Evolutionary conservation across 2,888 invertebrate species (phyloP).

Genomic region (Rhamphomyia laevipes): DNA sequence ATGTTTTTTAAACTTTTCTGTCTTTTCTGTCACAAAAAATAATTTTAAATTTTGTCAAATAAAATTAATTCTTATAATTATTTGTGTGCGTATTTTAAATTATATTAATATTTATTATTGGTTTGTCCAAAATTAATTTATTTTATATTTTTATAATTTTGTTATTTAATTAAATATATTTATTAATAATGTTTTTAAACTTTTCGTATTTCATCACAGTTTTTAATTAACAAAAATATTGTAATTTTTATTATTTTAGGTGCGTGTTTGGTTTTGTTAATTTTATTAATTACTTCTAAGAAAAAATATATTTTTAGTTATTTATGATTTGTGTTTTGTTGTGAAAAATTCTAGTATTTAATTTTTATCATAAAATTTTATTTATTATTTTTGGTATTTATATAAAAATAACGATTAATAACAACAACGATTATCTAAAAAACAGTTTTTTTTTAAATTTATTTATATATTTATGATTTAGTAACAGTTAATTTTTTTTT

Average conservation of each 20-base stretch:
- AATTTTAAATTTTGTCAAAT: background rate
- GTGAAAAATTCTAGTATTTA: background rate
- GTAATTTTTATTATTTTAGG: background rate
- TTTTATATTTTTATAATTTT: background rate
- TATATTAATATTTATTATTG: too few relatives aligned
- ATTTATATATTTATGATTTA: background rate
- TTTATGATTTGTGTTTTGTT: background rate
- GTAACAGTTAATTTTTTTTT: background rate
- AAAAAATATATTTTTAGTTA: background rate
- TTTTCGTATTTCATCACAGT: too few relatives aligned
- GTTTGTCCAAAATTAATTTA: too few relatives aligned
- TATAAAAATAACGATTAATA: constrained; percentile 9
- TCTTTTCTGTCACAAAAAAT: background rate
- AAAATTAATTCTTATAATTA: background rate
- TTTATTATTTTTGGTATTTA: constrained; percentile 3
- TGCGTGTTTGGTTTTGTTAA: background rate
- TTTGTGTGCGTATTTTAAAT: background rate
- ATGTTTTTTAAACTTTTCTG: background rate
- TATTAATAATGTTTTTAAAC: background rate
- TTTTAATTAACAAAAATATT: background rate
- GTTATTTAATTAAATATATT: background rate
- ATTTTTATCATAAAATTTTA: background rate
- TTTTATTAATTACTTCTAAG: background rate
- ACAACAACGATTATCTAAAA: constrained; percentile 8
- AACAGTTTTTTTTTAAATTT: background rate